Conservation (phyloP, 2,888 invertebrate genomes). For the Taphrorychus bicolor region DNA sequence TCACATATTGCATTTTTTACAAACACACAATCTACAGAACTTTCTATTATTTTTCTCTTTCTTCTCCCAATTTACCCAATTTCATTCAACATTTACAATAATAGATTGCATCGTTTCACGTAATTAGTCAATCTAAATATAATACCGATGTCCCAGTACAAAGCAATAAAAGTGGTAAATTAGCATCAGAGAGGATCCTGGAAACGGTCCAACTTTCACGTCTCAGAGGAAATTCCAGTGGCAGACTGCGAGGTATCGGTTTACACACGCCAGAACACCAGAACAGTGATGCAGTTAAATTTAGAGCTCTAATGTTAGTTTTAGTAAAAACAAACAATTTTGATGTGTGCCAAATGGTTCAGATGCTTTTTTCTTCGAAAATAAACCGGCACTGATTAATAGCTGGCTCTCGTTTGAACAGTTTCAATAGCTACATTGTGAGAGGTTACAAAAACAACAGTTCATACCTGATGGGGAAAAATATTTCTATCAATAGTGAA, state of each 20-base stretch:
- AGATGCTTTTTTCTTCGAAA: constrained; percentile 6
- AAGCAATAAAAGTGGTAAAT: constrained; percentile 29
- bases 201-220: constrained; percentile 25
- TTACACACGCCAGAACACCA: constrained; percentile 29
- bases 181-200: constrained; percentile 19
- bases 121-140: constrained; percentile 18
- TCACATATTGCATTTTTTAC: too few species aligned
- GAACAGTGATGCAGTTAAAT: constrained; percentile 17
- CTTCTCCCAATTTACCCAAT: too few species aligned
- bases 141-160: constrained; percentile 8
- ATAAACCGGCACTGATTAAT: constrained; percentile 13
- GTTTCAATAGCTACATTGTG: too few species aligned
- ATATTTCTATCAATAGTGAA: too few species aligned
- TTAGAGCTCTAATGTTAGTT: constrained; percentile 21
- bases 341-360: constrained; percentile 20
- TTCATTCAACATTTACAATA: too few species aligned
- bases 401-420: background rate
- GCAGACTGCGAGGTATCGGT: constrained; percentile 35
- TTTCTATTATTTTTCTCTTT: too few species aligned
- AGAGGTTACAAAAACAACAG: too few species aligned
- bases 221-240: constrained; percentile 37
- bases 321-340: constrained; percentile 21
- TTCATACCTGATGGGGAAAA: too few species aligned
- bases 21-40: too few species aligned
- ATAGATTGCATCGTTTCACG: background rate